Evolutionary conservation across 2,797 vertebrate species (phyloP), one percentile per base, ranked within the genome.

Genomic region (Coregonus ussuriensis): DNA sequence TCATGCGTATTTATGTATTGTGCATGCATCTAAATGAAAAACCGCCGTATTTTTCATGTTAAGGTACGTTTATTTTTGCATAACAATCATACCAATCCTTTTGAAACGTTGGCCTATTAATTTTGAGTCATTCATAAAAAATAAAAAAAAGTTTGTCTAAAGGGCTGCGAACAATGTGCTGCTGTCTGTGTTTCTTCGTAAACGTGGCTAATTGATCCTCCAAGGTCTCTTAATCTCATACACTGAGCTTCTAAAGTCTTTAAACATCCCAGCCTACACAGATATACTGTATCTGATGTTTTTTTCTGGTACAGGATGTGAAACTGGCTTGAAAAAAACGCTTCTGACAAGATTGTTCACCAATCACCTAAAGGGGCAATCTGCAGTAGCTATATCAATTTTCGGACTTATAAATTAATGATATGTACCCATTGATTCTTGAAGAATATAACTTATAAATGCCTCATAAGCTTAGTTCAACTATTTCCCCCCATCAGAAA

Each of bases 21-120:
- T 93, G 91, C 93, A 94, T 93, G 93, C 86, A 92, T 95, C 92
- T 92, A 94, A 94, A 95, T 94, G 90, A 94, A 41, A 91, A 86
- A 88, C 88, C 77, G 82, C 82, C 86, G 86, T 91, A 88, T 93
- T 94, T 93, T 47, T 9, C 41, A 47, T 3, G 88, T 89, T 87
- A 85, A 91, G 88, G 90, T 91, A 88, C 89, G 73, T 85, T 25
- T 25, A 25, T 86, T 92, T 94, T 93, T 93, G 92, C 92, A 94
- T 94, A 93, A 93, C 89, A 94, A 94, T 92, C 73, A 80, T 89
- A 91, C 87, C 77, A 83, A 88, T 80, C 84, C 85, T 84, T 83
- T 93, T 85, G 91, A 91, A 87, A 11, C 90, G 84, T 89, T 84
- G 71, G 84, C 89, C 91, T 86, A 90, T 91, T 94, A 91, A 93